Conservation (phyloP, 2,113 vertebrate genomes). For the Meriones unguiculatus region DNA sequence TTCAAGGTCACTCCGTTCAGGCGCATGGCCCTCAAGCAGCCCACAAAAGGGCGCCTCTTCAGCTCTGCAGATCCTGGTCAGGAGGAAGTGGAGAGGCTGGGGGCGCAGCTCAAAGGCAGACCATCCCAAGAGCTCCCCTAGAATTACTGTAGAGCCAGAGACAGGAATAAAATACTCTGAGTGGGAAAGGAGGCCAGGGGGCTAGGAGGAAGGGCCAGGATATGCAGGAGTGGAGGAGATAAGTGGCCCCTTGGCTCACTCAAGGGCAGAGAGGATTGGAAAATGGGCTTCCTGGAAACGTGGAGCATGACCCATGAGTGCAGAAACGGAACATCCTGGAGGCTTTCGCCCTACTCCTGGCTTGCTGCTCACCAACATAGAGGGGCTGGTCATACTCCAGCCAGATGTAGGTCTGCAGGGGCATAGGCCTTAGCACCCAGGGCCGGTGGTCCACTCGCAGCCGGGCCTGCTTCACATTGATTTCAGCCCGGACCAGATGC, state of each 20-base stretch:
- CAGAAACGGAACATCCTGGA: neutral
- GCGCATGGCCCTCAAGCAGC: constrained; percentile 94
- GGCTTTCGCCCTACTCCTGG: neutral
- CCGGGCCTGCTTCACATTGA: constrained; percentile 95
- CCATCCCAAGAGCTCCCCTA: neutral
- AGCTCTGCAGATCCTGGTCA: constrained; percentile 93
- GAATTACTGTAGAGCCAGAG: neutral
- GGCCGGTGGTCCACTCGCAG: constrained; percentile 96
- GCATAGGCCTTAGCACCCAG: constrained; percentile 92
- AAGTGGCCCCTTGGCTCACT: neutral
- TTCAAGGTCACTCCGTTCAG: constrained; percentile 96
- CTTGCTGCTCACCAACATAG: constrained; percentile 90
- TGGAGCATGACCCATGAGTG: neutral
- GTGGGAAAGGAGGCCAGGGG: neutral
- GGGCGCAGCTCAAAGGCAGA: neutral
- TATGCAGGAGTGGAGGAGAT: neutral
- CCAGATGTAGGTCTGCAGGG: constrained; percentile 94
- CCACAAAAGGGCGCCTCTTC: constrained; percentile 94
- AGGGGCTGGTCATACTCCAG: constrained; percentile 94
- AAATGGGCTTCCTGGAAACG: neutral
- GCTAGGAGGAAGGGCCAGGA: neutral
- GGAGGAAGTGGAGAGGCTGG: neutral
- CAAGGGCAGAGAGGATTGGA: neutral
- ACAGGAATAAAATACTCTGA: neutral
- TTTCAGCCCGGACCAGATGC: constrained; percentile 97